Evolutionary conservation across 1,140 invertebrate species (phyloP), one percentile per base, ranked within the genome.

Genomic region (Amphibalanus amphitrite): DNA sequence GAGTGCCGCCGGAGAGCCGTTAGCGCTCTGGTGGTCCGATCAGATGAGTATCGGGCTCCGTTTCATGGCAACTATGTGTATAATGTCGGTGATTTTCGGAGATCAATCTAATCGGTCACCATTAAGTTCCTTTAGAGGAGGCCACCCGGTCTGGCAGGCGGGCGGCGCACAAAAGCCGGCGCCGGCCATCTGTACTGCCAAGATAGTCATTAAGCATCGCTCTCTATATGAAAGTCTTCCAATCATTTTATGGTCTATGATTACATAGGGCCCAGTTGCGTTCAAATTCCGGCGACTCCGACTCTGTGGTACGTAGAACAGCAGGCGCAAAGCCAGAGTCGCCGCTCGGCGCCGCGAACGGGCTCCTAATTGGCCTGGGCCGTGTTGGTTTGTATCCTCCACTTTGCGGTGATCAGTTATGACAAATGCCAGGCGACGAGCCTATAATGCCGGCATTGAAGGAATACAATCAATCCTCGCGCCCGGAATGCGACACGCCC

Each of bases 171-270:
- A 59, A 59, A 59, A 20, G 10, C 10, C 6, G 47, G 20, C 13
- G 13, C 13, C 13, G 17, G 20, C 47, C 47, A 59, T 59, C 47
- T 59, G 47, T 59, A 59, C 47, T 17, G 47, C 47, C 10, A 59
- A 59, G 47, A 59, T 59, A 59, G 47, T 59, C 47, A 59, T 59
- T 59, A 59, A 59, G 47, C 47, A 59, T 59, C 47, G 47, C 47
- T 6, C 47, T 59, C 47, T 59, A 59, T 59, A 8, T 20, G 47
- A 23, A 59, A 20, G 47, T 23, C 47, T 59, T 20, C 47, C 47
- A 59, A 59, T 59, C 47, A 59, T 59, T 59, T 59, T 59, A 59
- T 59, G 47, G 47, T 59, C 47, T 59, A 59, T 59, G 47, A 59
- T 59, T 59, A 59, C 47, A 59, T 20, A 59, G 20, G 20, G 3